These are phyloP conservation scores for Amorpha juglandis DNA, from an alignment of 2,888 invertebrate species.

Conservation along the genomic window DNA sequence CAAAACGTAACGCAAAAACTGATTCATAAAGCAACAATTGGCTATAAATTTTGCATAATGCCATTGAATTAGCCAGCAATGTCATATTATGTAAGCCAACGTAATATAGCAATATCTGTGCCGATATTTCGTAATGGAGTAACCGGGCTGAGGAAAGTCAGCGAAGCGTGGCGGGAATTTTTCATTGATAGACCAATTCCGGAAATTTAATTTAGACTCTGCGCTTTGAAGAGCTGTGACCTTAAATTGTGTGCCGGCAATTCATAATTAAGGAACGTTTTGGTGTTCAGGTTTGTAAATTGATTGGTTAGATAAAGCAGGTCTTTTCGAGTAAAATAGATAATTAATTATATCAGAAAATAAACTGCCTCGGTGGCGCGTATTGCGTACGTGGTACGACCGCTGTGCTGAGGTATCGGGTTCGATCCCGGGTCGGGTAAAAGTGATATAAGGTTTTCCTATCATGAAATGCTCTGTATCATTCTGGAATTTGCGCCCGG, in stretches of 20 bases:
- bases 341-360: too few relatives aligned
- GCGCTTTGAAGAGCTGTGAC: not conserved
- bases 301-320: too few relatives aligned
- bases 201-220: not conserved
- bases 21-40: not conserved
- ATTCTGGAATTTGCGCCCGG: too few relatives aligned
- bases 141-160: not conserved
- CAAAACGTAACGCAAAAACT: too few relatives aligned
- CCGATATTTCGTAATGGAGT: not conserved
- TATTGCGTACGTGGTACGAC: too few relatives aligned
- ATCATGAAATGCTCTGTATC: too few relatives aligned
- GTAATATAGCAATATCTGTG: constrained; percentile 33
- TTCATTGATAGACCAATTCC: not conserved
- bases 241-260: not conserved
- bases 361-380: too few relatives aligned
- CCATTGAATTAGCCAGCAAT: constrained; percentile 49
- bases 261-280: not conserved
- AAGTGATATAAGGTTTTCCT: too few relatives aligned
- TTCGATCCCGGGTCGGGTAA: too few relatives aligned
- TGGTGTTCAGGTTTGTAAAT: too few relatives aligned
- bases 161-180: not conserved
- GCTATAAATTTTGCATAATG: constrained; percentile 11
- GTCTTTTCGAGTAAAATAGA: too few relatives aligned
- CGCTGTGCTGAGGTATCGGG: too few relatives aligned
- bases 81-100: constrained; percentile 46